Conservation (phyloP, 1,140 invertebrate species). For the Ips nitidus region DNA sequence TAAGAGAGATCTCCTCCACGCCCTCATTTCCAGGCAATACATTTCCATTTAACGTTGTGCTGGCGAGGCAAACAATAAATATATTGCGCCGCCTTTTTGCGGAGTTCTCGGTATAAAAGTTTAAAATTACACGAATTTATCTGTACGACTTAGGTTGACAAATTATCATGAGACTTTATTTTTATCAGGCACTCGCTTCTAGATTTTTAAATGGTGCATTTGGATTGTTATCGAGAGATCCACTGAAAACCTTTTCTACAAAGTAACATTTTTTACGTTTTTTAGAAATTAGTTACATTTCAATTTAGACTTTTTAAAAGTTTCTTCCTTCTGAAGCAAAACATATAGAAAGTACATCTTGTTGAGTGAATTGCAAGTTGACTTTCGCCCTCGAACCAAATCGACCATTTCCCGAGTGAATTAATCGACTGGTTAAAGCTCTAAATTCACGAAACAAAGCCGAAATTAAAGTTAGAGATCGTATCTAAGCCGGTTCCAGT, state of each 20-base stretch:
- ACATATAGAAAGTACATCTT: too few relatives aligned
- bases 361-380: too few relatives aligned
- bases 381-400: too few relatives aligned
- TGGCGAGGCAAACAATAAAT: slow-evolving; percentile 35
- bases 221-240: too few relatives aligned
- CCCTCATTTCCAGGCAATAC: slow-evolving; percentile 32
- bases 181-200: not conserved
- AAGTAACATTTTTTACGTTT: too few relatives aligned
- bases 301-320: too few relatives aligned
- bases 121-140: slow-evolving; percentile 37
- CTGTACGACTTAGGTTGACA: slow-evolving; percentile 32
- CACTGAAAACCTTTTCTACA: too few relatives aligned
- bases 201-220: too few relatives aligned
- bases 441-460: slow-evolving; percentile 11
- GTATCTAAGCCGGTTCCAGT: slow-evolving; percentile 24
- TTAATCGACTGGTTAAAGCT: not conserved
- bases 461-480: slow-evolving; percentile 20
- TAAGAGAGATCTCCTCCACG: slow-evolving; percentile 25
- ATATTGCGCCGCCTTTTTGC: slow-evolving; percentile 29
- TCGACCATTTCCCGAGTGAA: not conserved
- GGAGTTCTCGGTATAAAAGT: slow-evolving; percentile 27
- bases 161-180: slow-evolving; percentile 17
- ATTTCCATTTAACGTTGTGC: slow-evolving; percentile 33
- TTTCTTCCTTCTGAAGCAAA: too few relatives aligned
- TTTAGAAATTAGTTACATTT: too few relatives aligned